Conservation (phyloP, 2,113 vertebrate genomes). For the Cinclus cinclus region DNA sequence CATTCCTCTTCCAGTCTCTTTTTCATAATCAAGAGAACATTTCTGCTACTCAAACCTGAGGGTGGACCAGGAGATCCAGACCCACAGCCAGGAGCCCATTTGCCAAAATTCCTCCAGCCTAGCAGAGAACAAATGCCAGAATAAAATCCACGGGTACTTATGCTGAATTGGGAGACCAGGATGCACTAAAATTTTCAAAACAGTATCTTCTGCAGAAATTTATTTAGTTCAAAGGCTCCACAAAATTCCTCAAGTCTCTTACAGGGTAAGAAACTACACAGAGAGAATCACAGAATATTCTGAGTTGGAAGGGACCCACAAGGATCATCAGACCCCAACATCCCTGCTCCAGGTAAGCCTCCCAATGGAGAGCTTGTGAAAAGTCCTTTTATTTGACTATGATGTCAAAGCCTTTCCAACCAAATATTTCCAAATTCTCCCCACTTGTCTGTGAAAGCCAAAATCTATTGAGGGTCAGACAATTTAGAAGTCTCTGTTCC, state of each 20-base stretch:
- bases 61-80: not conserved
- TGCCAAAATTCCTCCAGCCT: not conserved
- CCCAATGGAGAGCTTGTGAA: not conserved
- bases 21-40: not conserved
- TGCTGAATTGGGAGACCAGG: not conserved
- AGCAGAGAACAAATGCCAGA: not conserved
- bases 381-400: not conserved
- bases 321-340: not conserved
- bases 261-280: not conserved
- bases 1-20: not conserved
- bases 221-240: not conserved
- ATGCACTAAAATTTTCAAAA: not conserved
- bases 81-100: not conserved
- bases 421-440: not conserved
- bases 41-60: not conserved
- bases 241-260: not conserved
- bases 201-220: not conserved
- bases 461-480: not conserved
- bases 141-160: not conserved
- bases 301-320: not conserved
- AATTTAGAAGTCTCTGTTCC: not conserved
- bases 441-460: not conserved
- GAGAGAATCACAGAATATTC: not conserved
- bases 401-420: not conserved
- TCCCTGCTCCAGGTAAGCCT: not conserved